Evolutionary conservation across 37 sponge, comb jelly and placozoan species (phyloP), one percentile per base, ranked within the genome.

Genomic region (Halisarca cf. caerulea): DNA sequence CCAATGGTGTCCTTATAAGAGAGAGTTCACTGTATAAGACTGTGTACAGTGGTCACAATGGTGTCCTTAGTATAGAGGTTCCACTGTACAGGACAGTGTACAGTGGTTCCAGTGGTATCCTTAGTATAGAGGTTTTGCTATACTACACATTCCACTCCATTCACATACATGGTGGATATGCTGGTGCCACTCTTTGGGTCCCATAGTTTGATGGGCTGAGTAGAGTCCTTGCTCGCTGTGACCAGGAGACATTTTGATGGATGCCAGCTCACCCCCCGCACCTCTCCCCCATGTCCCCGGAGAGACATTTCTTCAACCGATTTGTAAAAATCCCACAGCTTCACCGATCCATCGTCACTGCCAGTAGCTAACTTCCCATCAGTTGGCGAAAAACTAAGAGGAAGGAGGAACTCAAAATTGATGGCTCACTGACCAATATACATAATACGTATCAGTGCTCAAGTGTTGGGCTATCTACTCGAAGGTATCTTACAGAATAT

Each of bases 211-310:
- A 98, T 87, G 2, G 96, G 96, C 79, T 98, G 99, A 54, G 93
- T 96, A 64, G 91, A 92, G 90, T 98, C 99, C 69, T 96, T 96
- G 51, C 95, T 94, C 2, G 96, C 99, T 3, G 99, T 96, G 27
- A 79, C 99, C 0, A 98, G 73, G 53, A 98, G 84, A 40, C 83
- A 81, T 83, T 94, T 98, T 58, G 87, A 74, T 2, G 99, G 99
- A 62, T 98, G 99, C 99, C 99, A 98, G 58, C 94, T 94, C 3
- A 91, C 79, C 53, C 86, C 92, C 84, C 92, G 94, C 35, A 98
- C 99, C 47, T 98, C 99, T 20, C 96, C 92, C 28, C 99, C 99
- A 82, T 98, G 99, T 28, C 99, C 98, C 89, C 98, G 69, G 44
- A 97, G 83, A 38, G 89, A 87, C 77, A 84, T 81, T 41, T 98